Base-by-base conservation (phyloP, 2,888 invertebrate genomes). In the Balanococcus diminutus region DNA sequence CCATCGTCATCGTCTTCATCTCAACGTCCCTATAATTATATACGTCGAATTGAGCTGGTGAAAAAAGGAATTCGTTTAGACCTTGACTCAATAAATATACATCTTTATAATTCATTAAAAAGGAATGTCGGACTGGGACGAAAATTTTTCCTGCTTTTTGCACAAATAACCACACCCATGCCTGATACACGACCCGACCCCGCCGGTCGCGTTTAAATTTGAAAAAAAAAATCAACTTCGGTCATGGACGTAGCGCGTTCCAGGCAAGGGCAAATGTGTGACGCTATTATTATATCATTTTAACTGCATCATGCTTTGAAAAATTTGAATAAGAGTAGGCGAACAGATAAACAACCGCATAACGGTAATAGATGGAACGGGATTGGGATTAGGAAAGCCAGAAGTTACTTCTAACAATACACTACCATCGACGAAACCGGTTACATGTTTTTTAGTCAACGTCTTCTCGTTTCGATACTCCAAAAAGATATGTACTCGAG, bases 301-400 rank as follows among this genome's bases (percentile, higher is more conserved):
- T 75, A 75, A 75, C 75, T 32, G 32, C 75, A 75, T 75, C 75
- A 75, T 28, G 75, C 31, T 51, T 82, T 25, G 81, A 81, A 81
- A 82, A 82, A 51, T 82, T 51, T 51, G 42, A 82, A 51, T 82
- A 82, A 46, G 82, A 82, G 82, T 82, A 82, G 82, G 82, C 82
- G 82, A 82, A 22, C 82, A 39, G 51, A 82, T 51, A 82, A 82
- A 82, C 82, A 51, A 51, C 82, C 51, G 31, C 51, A 46, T 82
- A 82, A 82, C 82, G 82, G 82, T 82, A 82, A 22, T 75, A 75
- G 75, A 32, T 75, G 75, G 75, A 75, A 75, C 75, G 75, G 75
- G 75, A 75, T 75, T 75, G 75, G 75, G 75, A 75, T 75, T 75
- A 75, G 75, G 75, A 32, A 75, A 75, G 31, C 31, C 61, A 67